Evolutionary conservation across 2,888 invertebrate species (phyloP).

Genomic region (Augochlorella aurata): DNA sequence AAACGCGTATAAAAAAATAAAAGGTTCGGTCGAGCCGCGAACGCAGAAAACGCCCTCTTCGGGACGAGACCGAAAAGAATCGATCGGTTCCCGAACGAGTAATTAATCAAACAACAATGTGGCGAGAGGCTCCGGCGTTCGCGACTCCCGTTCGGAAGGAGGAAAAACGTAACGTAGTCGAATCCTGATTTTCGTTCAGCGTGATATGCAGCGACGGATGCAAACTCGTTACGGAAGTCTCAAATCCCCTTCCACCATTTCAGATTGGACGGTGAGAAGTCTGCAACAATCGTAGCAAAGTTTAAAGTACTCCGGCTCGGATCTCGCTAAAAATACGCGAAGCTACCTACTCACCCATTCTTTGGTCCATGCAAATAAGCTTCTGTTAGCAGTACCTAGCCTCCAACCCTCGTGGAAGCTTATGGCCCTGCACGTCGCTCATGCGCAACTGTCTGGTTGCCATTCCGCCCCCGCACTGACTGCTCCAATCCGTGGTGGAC

Average conservation of each 20-base stretch:
- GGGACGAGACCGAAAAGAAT: neutral
- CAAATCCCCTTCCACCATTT: neutral
- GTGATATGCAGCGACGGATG: constrained; percentile 44
- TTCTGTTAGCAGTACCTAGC: constrained; percentile 75
- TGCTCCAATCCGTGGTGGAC: constrained; percentile 95
- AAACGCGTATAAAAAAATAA: constrained; percentile 14
- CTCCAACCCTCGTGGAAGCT: constrained; percentile 76
- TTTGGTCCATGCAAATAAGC: constrained; percentile 35
- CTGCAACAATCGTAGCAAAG: neutral
- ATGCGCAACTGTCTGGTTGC: constrained; percentile 77
- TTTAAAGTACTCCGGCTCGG: neutral
- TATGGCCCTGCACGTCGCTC: constrained; percentile 75
- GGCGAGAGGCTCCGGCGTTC: neutral
- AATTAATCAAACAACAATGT: neutral
- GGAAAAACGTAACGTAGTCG: neutral
- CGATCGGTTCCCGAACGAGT: neutral
- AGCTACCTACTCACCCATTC: constrained; percentile 44
- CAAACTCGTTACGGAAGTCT: neutral
- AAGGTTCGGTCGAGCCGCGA: neutral
- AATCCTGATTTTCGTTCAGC: neutral
- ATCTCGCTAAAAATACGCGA: neutral
- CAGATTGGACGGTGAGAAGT: neutral
- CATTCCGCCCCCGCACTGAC: constrained; percentile 83
- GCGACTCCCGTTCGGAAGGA: neutral
- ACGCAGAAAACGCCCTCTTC: neutral